A percentile compares a stretch with the other conserved stretches of the same genome.
Conservation (phyloP, 2,888 invertebrate genomes). For the Tachystola acroxantha region DNA sequence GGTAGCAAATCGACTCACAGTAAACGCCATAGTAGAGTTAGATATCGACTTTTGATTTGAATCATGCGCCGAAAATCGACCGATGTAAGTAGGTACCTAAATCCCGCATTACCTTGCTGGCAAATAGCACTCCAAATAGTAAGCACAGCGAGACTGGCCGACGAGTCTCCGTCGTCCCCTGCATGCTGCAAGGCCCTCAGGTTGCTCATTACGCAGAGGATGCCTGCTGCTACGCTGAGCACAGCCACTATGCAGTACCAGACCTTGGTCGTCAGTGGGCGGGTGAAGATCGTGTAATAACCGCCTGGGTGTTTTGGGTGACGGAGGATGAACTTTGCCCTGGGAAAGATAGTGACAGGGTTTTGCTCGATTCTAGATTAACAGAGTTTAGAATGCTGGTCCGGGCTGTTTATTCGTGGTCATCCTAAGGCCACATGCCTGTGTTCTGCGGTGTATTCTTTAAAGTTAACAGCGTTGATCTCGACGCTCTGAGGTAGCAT, state of each 20-base stretch:
- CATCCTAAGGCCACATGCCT: too few relatives aligned
- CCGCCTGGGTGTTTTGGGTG: constrained; percentile 80
- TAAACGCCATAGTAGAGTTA: too few relatives aligned
- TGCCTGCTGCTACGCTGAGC: constrained; percentile 32
- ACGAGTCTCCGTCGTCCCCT: constrained; percentile 42
- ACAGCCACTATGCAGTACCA: constrained; percentile 73
- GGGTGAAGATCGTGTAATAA: constrained; percentile 80
- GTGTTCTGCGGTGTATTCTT: too few relatives aligned
- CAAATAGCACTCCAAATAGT: constrained; percentile 63
- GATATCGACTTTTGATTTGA: too few relatives aligned
- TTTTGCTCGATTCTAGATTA: too few relatives aligned
- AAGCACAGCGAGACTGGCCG: constrained; percentile 62
- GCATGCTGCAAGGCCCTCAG: constrained; percentile 20
- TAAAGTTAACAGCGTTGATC: too few relatives aligned
- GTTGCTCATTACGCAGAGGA: constrained; percentile 38
- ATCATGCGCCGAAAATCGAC: too few relatives aligned
- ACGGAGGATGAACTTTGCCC: constrained; percentile 82
- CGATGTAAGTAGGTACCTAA: too few relatives aligned
- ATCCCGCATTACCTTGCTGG: constrained; percentile 75
- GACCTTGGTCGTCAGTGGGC: constrained; percentile 77
- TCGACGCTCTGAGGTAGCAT: too few relatives aligned
- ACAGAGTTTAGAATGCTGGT: too few relatives aligned
- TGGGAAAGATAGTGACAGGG: constrained; percentile 34
- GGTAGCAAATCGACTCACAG: too few relatives aligned
- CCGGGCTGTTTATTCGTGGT: too few relatives aligned